These are phyloP conservation scores for Sitta carolinensis DNA, from an alignment of 2,797 vertebrate species.

Conservation along the genomic window DNA sequence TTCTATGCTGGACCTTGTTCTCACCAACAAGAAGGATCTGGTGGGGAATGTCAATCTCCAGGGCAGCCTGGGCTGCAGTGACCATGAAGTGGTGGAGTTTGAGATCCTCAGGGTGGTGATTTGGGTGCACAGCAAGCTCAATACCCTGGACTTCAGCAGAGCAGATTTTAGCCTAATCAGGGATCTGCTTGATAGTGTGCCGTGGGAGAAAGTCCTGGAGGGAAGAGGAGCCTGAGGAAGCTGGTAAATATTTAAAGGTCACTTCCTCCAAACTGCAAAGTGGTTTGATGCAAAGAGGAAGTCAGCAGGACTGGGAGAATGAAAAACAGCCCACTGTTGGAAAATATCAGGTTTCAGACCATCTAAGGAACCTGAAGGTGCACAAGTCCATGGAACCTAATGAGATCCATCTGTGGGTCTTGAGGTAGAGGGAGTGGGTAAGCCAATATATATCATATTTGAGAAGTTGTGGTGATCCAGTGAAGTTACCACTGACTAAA, in stretches of 20 bases:
- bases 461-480: not conserved
- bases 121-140: not conserved
- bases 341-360: not conserved
- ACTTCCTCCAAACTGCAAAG: not conserved
- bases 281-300: not conserved
- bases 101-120: not conserved
- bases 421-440: not conserved
- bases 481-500: not conserved
- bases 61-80: not conserved
- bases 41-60: not conserved
- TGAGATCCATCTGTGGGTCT: not conserved
- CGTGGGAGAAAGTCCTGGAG: not conserved
- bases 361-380: not conserved
- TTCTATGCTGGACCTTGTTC: not conserved
- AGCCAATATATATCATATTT: not conserved
- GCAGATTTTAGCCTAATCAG: not conserved
- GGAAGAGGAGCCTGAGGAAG: not conserved
- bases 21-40: not conserved
- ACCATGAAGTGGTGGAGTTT: not conserved
- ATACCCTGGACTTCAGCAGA: not conserved
- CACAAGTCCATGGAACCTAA: not conserved
- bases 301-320: not conserved
- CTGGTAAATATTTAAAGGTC: not conserved
- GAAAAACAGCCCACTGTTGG: not conserved
- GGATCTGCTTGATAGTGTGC: not conserved